Base-by-base conservation (phyloP, 2,888 invertebrate species). In the Heteropelma amictum region DNA sequence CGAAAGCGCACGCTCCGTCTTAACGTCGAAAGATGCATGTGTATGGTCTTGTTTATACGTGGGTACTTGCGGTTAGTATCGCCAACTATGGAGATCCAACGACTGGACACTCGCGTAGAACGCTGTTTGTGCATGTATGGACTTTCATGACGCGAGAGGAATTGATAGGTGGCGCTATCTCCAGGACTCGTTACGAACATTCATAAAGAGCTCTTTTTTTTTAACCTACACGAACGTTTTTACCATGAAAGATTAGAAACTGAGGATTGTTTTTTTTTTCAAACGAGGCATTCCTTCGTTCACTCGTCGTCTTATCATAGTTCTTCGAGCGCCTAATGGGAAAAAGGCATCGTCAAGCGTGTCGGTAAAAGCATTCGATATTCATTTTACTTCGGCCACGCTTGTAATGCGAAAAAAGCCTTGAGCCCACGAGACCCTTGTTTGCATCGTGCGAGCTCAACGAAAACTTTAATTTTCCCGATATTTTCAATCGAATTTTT, bases 21-120 rank as follows among this genome's bases (percentile, higher is more conserved):
- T 12, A 42, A 58, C 42, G 42, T 47, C 19, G 45, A 17, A 42
- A 42, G 40, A 5, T 64, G 7, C 35, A 17, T 64, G 19, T 40
- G 19, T 28, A 3, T 51, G n/a, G n/a, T n/a, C n/a, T n/a, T n/a
- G n/a, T n/a, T n/a, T n/a, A n/a, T n/a, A n/a, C n/a, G 28, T 12
- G 64, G 23, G 40, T 60, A 51, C 51, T 68, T 68, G n/a, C n/a
- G 60, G 30, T 30, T 60, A 68, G 68, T 68, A 82, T 80, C 77
- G 63, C 81, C 80, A 79, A 80, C 80, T 81, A 80, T 79, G 78
- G 77, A 79, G 54, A 14, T 58, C 28, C 40, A 56, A 58, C 19
- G 53, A 49, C 61, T 47, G 45, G 63, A 70, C 63, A 70, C 40
- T 56, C n/a, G 35, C 19, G 33, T 6, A 17, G 33, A 21, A 33